Conservation (phyloP, 2,797 vertebrate genomes). For the Neosilurus hyrtlii region DNA sequence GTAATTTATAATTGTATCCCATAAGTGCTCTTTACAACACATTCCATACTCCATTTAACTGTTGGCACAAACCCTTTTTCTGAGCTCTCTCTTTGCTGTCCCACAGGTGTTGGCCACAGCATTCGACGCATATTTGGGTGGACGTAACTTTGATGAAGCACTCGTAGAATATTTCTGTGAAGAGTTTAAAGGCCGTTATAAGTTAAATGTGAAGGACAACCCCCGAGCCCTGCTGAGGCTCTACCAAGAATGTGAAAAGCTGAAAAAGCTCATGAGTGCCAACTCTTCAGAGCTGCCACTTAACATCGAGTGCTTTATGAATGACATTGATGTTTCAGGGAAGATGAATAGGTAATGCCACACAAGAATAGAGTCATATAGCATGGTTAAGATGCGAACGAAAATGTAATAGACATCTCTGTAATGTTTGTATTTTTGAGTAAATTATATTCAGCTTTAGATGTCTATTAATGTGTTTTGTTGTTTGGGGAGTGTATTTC, state of each 20-base stretch:
- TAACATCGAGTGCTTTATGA: slow-evolving; percentile 99
- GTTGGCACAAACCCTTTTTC: neutral
- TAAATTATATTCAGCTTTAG: neutral
- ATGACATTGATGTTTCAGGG: slow-evolving; percentile 92
- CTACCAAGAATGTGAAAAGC: slow-evolving; percentile 93
- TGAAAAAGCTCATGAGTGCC: slow-evolving; percentile 97
- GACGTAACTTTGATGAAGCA: slow-evolving; percentile 88
- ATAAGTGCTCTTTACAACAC: slow-evolving; percentile 1
- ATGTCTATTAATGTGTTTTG: neutral
- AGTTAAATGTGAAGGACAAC: slow-evolving; percentile 91
- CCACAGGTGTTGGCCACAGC: slow-evolving; percentile 88
- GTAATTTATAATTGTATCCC: neutral
- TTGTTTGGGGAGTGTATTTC: neutral
- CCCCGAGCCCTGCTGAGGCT: slow-evolving; percentile 87
- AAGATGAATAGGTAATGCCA: slow-evolving; percentile 85
- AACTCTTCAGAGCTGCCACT: slow-evolving; percentile 94
- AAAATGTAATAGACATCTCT: neutral
- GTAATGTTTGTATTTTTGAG: neutral
- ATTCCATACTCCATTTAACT: slow-evolving; percentile 26
- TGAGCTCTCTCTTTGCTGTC: neutral
- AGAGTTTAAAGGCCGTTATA: slow-evolving; percentile 91
- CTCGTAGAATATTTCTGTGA: slow-evolving; percentile 92
- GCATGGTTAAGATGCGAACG: neutral
- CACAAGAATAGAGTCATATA: neutral
- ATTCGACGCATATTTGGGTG: slow-evolving; percentile 86